These are phyloP conservation scores for Anhinga anhinga DNA, from an alignment of 2,113 vertebrate genomes.

Conservation along the genomic window DNA sequence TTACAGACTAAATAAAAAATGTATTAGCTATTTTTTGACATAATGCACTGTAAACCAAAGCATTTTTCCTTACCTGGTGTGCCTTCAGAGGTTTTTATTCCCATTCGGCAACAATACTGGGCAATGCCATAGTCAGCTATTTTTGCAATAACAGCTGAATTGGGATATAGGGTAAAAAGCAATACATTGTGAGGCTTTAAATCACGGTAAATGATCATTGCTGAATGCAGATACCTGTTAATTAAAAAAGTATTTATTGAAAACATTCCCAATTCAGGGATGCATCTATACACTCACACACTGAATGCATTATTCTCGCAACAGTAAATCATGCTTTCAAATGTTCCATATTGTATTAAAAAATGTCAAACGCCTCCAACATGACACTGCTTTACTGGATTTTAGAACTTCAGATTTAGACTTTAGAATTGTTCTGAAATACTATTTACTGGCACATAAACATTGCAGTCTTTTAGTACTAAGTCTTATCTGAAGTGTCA, in stretches of 20 bases:
- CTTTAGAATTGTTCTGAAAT: not conserved
- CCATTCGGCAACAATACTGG: conserved; percentile 97
- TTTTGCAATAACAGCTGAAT: conserved; percentile 91
- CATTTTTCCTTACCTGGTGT: conserved; percentile 84
- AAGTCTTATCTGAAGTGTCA: not conserved
- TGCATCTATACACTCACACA: not conserved
- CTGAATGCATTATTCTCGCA: not conserved
- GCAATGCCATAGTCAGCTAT: conserved; percentile 97
- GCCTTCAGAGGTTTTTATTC: conserved; percentile 92
- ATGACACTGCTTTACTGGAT: not conserved
- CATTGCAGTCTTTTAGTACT: not conserved
- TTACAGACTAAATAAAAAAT: not conserved
- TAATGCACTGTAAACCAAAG: not conserved
- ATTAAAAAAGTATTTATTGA: not conserved
- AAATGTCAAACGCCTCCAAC: not conserved
- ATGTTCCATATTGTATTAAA: not conserved
- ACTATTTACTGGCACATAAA: not conserved
- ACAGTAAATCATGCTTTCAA: not conserved
- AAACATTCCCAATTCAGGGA: not conserved
- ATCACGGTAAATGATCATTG: conserved; percentile 97
- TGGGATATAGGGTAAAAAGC: conserved; percentile 91
- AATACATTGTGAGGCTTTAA: conserved; percentile 96
- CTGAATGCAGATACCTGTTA: conserved; percentile 90
- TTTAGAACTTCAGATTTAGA: too few relatives aligned
- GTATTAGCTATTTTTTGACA: not conserved